Conservation (phyloP, 1,140 invertebrate genomes). For the Olivierus martensii region DNA sequence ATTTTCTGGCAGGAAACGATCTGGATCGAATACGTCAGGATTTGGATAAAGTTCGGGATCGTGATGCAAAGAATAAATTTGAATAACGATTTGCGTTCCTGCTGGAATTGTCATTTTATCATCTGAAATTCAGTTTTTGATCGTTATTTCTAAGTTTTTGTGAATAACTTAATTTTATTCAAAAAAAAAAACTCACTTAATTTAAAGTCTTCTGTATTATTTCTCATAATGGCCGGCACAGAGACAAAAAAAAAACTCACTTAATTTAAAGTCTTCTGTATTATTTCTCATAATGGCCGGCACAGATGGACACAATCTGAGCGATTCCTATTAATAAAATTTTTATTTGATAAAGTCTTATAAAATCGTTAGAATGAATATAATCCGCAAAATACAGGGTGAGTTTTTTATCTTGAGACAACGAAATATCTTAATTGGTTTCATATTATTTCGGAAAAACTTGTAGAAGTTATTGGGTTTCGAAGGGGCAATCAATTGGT, state of each 20-base stretch:
- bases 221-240: no score
- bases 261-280: not conserved
- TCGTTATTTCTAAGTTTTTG: constrained; percentile 20
- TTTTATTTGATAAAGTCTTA: not conserved
- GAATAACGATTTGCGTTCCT: constrained; percentile 28
- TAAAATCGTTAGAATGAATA: no score
- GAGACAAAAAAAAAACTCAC: not conserved
- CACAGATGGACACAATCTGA: no score
- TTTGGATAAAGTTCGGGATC: constrained; percentile 1
- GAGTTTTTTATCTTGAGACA: no score
- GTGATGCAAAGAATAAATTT: constrained; percentile 16
- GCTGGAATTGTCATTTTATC: constrained; percentile 32
- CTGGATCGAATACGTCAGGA: constrained; percentile 4
- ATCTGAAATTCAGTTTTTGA: not conserved
- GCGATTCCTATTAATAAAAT: not conserved
- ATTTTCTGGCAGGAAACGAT: constrained; percentile 3
- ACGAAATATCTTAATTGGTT: no score
- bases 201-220: not conserved
- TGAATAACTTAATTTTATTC: not conserved
- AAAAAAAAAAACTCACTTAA: not conserved
- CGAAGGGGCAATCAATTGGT: no score
- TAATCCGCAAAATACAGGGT: no score
- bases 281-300: no score
- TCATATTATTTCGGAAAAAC: no score
- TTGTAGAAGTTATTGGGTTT: no score